A percentile compares a stretch with the other conserved stretches of the same genome.
These are phyloP conservation scores for Irena cyanogastra DNA, from an alignment of 2,113 vertebrate species.

Conservation along the genomic window DNA sequence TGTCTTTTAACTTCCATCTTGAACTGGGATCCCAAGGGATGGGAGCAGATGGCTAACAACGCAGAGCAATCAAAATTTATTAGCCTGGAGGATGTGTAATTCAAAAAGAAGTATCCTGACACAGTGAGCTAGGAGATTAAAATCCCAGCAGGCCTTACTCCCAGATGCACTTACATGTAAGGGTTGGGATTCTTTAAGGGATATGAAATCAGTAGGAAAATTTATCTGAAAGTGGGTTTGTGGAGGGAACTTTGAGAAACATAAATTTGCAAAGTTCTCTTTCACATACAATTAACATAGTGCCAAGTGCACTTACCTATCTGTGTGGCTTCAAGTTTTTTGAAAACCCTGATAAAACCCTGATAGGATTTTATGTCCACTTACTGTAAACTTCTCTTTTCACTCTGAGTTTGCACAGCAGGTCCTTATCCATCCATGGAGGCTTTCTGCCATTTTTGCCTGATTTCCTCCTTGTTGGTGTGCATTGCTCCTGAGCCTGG, in stretches of 20 bases:
- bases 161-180: neutral
- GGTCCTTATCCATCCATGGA: neutral
- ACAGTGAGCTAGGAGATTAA: neutral
- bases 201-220: neutral
- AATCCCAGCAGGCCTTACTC: neutral
- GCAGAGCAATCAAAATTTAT: neutral
- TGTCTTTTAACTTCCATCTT: neutral
- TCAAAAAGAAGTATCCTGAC: neutral
- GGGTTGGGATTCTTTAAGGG: neutral
- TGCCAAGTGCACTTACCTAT: neutral
- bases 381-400: neutral
- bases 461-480: neutral
- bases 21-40: neutral
- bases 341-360: neutral
- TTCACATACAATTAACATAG: neutral
- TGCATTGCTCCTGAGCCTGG: neutral
- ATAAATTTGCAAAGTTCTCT: neutral
- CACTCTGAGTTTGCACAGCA: neutral
- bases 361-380: neutral
- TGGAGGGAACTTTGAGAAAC: neutral
- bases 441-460: neutral
- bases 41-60: conserved; percentile 2
- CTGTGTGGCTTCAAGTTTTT: neutral
- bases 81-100: neutral
- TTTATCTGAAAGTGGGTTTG: neutral